phyloP scores from a whole-genome alignment of 1,140 invertebrate species.

The Temnothorax nylanderi region DNA sequence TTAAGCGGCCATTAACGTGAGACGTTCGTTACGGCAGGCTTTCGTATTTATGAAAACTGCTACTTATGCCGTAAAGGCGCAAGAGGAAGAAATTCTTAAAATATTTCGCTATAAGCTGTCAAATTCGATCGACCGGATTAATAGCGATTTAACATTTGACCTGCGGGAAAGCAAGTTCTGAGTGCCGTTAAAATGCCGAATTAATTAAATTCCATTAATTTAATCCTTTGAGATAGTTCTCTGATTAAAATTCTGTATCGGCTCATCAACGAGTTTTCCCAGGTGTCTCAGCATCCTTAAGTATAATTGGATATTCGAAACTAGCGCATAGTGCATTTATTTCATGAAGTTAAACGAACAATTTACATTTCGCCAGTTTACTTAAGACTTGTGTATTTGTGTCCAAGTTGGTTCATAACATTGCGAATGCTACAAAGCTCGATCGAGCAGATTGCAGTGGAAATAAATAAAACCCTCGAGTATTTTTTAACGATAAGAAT shows the following conservation, averaged over 20 bases:
- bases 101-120: not conserved
- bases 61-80: no score
- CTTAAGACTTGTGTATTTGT: slow-evolving; percentile 8
- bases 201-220: slow-evolving; percentile 17
- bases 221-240: slow-evolving; percentile 6
- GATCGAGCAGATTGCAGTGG: not conserved
- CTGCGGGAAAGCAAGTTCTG: not conserved
- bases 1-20: slow-evolving; percentile 30
- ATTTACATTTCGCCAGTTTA: slow-evolving; percentile 18
- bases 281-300: slow-evolving; percentile 12
- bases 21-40: not conserved
- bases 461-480: not conserved
- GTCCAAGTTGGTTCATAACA: not conserved
- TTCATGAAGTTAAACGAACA: slow-evolving; percentile 29
- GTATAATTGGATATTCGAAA: slow-evolving; percentile 47
- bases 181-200: slow-evolving; percentile 11
- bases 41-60: not conserved
- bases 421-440: not conserved
- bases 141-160: slow-evolving; percentile 15
- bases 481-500: not conserved
- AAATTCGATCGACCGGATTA: not conserved
- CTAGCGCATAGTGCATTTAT: slow-evolving; percentile 26
- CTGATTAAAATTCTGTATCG: slow-evolving; percentile 51
- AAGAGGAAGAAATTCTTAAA: not conserved
- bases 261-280: slow-evolving; percentile 29